Evolutionary conservation across 2,113 vertebrate genomes (phyloP), one percentile per base, ranked within the genome.

Genomic region (Odocoileus hemionus): DNA sequence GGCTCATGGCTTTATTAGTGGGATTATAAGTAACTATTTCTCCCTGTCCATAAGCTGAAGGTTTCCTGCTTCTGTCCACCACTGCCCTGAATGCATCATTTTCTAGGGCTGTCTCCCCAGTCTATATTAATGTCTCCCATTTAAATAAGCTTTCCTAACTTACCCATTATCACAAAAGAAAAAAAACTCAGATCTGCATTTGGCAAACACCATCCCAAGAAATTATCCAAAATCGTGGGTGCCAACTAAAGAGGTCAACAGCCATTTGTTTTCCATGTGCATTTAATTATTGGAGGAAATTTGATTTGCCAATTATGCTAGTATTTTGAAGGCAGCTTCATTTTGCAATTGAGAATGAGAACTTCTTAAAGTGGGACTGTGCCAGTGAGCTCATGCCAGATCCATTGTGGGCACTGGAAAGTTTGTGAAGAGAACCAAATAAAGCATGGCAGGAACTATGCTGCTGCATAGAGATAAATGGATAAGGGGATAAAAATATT

Each of bases 241-340:
- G 47, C 80, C 55, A 30, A 94, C 90, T 93, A 95, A 95, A 94
- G 90, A 98, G 94, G 88, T 97, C 95, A 96, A 79, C 90, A 92
- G 89, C 60, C 61, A 95, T 80, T 94, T 91, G 94, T 86, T 93
- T 96, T 96, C 94, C 88, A 91, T 91, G 86, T 95, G 61, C 55
- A 26, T 96, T 79, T 96, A 88, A 96, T 98, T 94, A 95, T 64
- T 86, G 94, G 88, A 94, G 70, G 87, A 78, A 92, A 74, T 97
- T 94, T 89, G 87, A 90, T 94, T 96, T 96, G 97, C 96, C 95
- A 96, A 58, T 92, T 87, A 83, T 70, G 52, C 58, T 92, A 57
- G 33, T 67, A 82, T 92, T 97, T 97, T 94, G 60, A 96, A 97
- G 85, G 80, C 89, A 94, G 85, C 89, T 96, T 60, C 45, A 61